Percentiles rank a stretch among this genome's conserved stretches.
Evolutionary conservation across 2,113 vertebrate genomes (phyloP).

Genomic region (Eurystomus gularis): DNA sequence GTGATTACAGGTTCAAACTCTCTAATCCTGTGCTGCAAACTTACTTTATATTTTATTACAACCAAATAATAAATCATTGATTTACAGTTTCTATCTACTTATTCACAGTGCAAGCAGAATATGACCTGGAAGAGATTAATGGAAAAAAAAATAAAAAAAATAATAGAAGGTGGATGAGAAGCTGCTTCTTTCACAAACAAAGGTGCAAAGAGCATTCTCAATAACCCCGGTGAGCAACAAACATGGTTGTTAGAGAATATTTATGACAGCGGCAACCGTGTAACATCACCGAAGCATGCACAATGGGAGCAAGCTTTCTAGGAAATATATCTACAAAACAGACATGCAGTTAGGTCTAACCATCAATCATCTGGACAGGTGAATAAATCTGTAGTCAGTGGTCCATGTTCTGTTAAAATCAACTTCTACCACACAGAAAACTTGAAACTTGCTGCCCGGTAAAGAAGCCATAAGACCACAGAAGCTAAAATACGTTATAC

Average conservation of each 20-base stretch:
- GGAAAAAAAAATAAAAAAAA: not conserved
- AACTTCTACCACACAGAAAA: not conserved
- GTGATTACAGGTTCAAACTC: not conserved
- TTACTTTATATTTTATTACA: slow-evolving; percentile 1
- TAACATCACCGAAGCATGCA: slow-evolving; percentile 61
- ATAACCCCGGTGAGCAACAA: slow-evolving; percentile 65
- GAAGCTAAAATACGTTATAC: not conserved
- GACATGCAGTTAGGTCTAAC: slow-evolving; percentile 57
- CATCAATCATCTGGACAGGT: slow-evolving; percentile 60
- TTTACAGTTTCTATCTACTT: slow-evolving; percentile 28
- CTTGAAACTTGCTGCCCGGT: not conserved
- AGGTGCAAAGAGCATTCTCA: slow-evolving; percentile 55
- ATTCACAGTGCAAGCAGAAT: slow-evolving; percentile 38
- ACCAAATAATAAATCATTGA: slow-evolving; percentile 5
- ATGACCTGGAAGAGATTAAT: slow-evolving; percentile 58
- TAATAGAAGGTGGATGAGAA: slow-evolving; percentile 53
- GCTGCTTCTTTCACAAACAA: slow-evolving; percentile 48
- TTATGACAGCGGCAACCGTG: slow-evolving; percentile 50
- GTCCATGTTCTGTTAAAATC: slow-evolving; percentile 37
- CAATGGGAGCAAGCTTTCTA: slow-evolving; percentile 48
- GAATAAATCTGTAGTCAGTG: slow-evolving; percentile 49
- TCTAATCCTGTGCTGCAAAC: not conserved
- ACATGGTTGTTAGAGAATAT: slow-evolving; percentile 53
- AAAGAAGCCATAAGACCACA: not conserved
- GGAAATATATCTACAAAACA: slow-evolving; percentile 54